Conservation (phyloP, 2,113 vertebrate genomes). For the Athene cunicularia region DNA sequence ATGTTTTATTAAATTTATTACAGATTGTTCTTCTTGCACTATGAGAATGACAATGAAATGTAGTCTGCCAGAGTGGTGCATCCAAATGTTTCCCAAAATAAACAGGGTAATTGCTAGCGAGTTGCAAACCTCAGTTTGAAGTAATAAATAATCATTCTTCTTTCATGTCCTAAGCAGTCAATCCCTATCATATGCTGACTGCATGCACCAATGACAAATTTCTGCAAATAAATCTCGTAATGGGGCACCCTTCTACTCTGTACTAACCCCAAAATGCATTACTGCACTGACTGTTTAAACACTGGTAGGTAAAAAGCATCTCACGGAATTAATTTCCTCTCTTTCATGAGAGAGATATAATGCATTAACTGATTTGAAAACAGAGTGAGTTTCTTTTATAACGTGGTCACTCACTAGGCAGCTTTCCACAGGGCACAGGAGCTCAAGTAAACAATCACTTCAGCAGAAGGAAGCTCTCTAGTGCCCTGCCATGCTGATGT, state of each 20-base stretch:
- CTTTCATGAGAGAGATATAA: neutral
- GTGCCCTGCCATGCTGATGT: neutral
- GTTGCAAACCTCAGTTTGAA: neutral
- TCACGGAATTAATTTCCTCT: slow-evolving; percentile 35
- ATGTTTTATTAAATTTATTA: neutral
- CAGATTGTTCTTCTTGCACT: neutral
- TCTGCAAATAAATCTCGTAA: neutral
- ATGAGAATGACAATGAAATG: neutral
- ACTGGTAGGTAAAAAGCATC: neutral
- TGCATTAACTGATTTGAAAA: slow-evolving; percentile 1
- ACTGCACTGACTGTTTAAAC: neutral
- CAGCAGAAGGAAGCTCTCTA: neutral
- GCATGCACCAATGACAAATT: neutral
- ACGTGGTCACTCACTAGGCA: neutral
- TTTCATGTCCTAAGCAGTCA: neutral
- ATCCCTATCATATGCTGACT: neutral
- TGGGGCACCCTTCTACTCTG: neutral
- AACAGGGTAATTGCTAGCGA: neutral
- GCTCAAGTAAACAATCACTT: slow-evolving; percentile 30
- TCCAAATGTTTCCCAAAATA: neutral
- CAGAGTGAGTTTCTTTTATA: neutral
- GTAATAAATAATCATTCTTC: neutral
- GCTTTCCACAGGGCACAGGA: neutral
- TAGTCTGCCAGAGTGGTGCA: neutral
- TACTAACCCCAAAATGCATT: neutral